Conservation (phyloP, 2,797 vertebrate species). For the Hippoglossus hippoglossus region DNA sequence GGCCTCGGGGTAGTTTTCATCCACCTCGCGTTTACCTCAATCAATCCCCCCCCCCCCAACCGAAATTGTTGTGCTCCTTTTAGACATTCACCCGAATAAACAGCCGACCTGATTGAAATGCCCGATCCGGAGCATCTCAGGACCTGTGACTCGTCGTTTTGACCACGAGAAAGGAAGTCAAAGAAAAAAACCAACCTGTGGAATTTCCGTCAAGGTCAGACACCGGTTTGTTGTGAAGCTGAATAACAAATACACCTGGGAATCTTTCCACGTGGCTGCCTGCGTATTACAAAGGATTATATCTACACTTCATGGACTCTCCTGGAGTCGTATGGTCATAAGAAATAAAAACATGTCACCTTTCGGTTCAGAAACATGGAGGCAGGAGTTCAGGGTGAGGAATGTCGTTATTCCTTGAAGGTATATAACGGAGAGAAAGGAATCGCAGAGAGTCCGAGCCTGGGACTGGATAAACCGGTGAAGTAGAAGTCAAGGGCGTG, state of each 20-base stretch:
- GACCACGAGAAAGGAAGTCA: neutral
- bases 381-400: neutral
- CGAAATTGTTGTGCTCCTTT: slow-evolving; percentile 26
- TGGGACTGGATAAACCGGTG: neutral
- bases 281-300: slow-evolving; percentile 1
- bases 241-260: slow-evolving; percentile 2
- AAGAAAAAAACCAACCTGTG: neutral
- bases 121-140: neutral
- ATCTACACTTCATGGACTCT: neutral
- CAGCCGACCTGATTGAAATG: slow-evolving; percentile 18
- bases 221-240: neutral
- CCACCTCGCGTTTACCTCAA: slow-evolving; percentile 26
- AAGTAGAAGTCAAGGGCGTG: slow-evolving; percentile 1
- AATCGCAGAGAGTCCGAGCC: neutral
- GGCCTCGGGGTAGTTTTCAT: slow-evolving; percentile 45
- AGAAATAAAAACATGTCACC: no score
- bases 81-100: slow-evolving; percentile 26
- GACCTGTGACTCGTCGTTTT: neutral
- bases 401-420: slow-evolving; percentile 29
- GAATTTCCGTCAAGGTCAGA: slow-evolving; percentile 20
- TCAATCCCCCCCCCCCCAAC: slow-evolving; percentile 21
- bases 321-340: no score
- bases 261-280: slow-evolving; percentile 16
- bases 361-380: no score
- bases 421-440: neutral